Evolutionary conservation across 2,888 invertebrate species (phyloP), one percentile per base, ranked within the genome.

Genomic region (Xanthorhoe spadicearia): DNA sequence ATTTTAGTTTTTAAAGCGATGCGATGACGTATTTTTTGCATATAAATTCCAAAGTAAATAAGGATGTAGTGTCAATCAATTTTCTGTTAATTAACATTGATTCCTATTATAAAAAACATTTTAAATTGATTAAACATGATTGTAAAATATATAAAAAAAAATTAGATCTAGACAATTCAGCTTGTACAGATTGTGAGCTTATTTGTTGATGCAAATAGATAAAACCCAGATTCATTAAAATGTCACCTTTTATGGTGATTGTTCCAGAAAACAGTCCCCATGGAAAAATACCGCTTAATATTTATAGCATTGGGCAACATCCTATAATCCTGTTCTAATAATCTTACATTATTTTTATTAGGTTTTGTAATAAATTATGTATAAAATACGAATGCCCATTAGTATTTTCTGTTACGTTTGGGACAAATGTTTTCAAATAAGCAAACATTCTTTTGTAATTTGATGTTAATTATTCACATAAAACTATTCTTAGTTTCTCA

Each of bases 341-440:
- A 35, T 54, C 55, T 55, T 57, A 58, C 49, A 48, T 64, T 66
- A 58, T 71, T 71, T 70, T 70, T 66, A 68, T 61, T 73, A 71
- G 71, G 58, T 73, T 60, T 71, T 69, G 60, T 73, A 73, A 71
- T 69, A 69, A 72, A 68, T 70, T 69, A 59, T 58, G 38, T 28
- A 53, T 56, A 56, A 18, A 52, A 48, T 48, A 48, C 15, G 10
- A 53, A 43, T 58, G 46, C 19, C 38, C 13, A 23, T 51, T 35
- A 23, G 48, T 63, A 55, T 54, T 48, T 48, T 46, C 32, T 65
- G 61, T 62, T 66, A 59, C 32, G 58, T 66, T 66, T 62, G 51
- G 17, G 66, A 63, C 52, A 51, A 57, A 46, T 43, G 17, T 43
- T 48, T 38, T 57, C 46, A 46, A 46, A 46, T 23, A 53, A 54